phyloP scores from a whole-genome alignment of 2,113 vertebrate species.

The Phaethornis superciliosus region DNA sequence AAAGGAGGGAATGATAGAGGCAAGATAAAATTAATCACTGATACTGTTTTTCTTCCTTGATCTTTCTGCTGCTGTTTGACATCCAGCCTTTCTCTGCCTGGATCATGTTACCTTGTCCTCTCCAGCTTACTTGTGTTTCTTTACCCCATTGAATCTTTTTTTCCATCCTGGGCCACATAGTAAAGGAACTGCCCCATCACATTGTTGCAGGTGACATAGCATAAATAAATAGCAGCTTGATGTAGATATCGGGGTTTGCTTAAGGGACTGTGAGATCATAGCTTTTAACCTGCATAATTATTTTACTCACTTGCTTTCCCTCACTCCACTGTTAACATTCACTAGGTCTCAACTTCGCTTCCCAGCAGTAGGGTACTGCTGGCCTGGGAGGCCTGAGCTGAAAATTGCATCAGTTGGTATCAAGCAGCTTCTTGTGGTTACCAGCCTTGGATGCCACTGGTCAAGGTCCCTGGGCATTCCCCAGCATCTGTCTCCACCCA shows the following conservation, averaged over 20 bases:
- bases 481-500: neutral
- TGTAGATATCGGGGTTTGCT: neutral
- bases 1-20: neutral
- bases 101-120: neutral
- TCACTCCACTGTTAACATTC: rapidly evolving
- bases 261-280: neutral
- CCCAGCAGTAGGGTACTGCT: neutral
- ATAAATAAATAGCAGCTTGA: neutral
- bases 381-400: neutral
- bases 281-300: neutral
- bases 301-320: neutral
- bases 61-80: neutral
- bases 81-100: neutral
- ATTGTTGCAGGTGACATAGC: neutral
- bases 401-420: rapidly evolving
- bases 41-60: neutral
- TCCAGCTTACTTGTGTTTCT: neutral
- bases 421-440: neutral
- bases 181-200: neutral
- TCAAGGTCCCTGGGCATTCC: neutral
- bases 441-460: neutral
- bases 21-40: neutral
- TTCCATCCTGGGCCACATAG: neutral
- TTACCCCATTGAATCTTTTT: neutral
- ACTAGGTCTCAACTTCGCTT: neutral